Evolutionary conservation across 2,113 vertebrate genomes (phyloP).

Genomic region (Leptocoma aspasia): DNA sequence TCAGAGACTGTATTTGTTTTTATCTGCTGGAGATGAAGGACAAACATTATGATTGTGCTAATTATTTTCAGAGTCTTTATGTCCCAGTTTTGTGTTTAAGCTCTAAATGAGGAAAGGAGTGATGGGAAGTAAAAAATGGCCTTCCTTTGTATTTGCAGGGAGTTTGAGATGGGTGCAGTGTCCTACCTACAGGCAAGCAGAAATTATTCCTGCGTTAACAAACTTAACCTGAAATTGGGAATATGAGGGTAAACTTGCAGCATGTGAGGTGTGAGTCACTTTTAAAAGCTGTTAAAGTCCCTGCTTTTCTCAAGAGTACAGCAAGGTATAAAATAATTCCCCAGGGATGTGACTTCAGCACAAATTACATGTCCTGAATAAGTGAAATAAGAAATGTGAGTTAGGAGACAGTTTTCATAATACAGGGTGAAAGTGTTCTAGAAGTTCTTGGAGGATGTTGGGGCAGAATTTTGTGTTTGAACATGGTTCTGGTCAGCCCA

Average conservation of each 20-base stretch:
- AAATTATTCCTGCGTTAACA: not conserved
- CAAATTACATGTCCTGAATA: not conserved
- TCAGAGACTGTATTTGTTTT: not conserved
- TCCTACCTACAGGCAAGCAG: not conserved
- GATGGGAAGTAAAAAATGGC: not conserved
- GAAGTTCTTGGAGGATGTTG: not conserved
- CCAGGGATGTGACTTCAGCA: not conserved
- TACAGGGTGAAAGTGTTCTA: accelerated
- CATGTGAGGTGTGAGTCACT: not conserved
- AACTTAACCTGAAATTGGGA: not conserved
- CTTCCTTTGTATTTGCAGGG: not conserved
- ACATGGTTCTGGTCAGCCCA: not conserved
- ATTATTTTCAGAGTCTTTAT: not conserved
- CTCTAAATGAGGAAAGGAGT: not conserved
- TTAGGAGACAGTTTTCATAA: not conserved
- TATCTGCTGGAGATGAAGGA: not conserved
- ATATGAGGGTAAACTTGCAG: not conserved
- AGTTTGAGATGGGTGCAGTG: not conserved
- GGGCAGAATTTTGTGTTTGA: not conserved
- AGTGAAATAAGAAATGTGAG: not conserved
- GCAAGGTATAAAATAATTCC: not conserved
- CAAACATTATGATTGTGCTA: not conserved
- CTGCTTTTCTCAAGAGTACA: not conserved
- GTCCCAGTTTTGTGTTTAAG: not conserved
- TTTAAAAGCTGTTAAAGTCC: no score